These are phyloP conservation scores for Epizoanthus illoricatus DNA, from an alignment of 92 coral and sea anemone genomes.

Conservation along the genomic window DNA sequence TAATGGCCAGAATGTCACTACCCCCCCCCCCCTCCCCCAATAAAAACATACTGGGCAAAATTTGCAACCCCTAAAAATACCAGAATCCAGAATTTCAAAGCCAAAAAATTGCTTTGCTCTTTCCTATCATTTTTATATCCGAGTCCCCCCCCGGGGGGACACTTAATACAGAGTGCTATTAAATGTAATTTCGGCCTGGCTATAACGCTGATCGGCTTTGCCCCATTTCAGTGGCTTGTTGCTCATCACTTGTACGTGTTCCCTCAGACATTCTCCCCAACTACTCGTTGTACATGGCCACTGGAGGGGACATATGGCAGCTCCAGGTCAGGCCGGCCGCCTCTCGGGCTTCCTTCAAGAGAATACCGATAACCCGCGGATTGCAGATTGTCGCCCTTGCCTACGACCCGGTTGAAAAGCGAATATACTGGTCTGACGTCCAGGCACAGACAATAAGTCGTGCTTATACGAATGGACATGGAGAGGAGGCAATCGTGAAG, in stretches of 20 bases:
- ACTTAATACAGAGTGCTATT: neutral
- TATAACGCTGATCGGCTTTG: neutral
- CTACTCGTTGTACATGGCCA: slow-evolving; percentile 66
- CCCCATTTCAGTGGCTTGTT: neutral
- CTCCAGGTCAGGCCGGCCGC: slow-evolving; percentile 56
- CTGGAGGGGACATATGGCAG: slow-evolving; percentile 70
- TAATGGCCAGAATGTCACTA: too few relatives aligned
- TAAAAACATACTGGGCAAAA: too few relatives aligned
- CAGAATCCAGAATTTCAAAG: too few relatives aligned
- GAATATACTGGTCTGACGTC: slow-evolving; percentile 88
- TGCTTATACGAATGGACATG: slow-evolving; percentile 71
- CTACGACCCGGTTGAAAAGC: slow-evolving; percentile 77
- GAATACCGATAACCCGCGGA: slow-evolving; percentile 75
- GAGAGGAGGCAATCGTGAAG: slow-evolving; percentile 62
- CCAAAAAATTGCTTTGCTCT: too few relatives aligned
- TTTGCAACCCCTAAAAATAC: too few relatives aligned
- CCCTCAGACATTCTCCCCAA: slow-evolving; percentile 66
- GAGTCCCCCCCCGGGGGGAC: neutral
- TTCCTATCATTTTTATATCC: too few relatives aligned
- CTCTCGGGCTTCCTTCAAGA: slow-evolving; percentile 52
- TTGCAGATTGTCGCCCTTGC: slow-evolving; percentile 65
- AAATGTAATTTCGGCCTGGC: neutral
- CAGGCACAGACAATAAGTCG: slow-evolving; percentile 60
- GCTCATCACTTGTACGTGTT: neutral
- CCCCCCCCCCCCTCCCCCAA: too few relatives aligned